Conservation (phyloP, 64 coral and sea anemone species). For the Actinia equina region DNA sequence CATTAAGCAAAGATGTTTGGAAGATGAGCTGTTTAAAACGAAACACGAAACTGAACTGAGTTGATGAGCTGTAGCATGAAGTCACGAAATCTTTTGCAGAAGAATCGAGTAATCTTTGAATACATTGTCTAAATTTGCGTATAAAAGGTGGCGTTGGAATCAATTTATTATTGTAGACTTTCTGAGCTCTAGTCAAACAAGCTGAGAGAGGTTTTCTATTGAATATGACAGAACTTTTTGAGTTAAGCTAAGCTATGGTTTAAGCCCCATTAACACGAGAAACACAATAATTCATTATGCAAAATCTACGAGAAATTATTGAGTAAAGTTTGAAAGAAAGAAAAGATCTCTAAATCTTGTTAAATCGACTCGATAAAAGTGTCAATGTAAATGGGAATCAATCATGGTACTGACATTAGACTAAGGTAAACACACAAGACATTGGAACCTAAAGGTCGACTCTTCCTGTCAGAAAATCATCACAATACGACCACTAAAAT, state of each 20-base stretch:
- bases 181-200: not conserved
- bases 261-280: not conserved
- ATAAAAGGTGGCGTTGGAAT: not conserved
- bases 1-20: not conserved
- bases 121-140: not conserved
- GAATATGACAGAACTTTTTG: not conserved
- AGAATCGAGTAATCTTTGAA: not conserved
- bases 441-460: not conserved
- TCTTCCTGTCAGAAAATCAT: not conserved
- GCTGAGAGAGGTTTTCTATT: not conserved
- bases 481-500: not conserved
- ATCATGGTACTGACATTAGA: not conserved
- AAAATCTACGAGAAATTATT: not conserved
- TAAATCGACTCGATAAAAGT: not conserved
- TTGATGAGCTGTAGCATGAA: not conserved
- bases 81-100: not conserved
- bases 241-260: not conserved
- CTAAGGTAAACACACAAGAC: not conserved
- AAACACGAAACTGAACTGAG: too few relatives aligned
- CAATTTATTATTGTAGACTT: not conserved
- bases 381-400: constrained; percentile 10
- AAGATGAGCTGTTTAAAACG: not conserved
- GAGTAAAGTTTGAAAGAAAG: not conserved
- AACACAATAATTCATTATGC: not conserved
- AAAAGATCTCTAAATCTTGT: not conserved